phyloP scores from a whole-genome alignment of 1,140 invertebrate species.

The Caerostris darwini region DNA sequence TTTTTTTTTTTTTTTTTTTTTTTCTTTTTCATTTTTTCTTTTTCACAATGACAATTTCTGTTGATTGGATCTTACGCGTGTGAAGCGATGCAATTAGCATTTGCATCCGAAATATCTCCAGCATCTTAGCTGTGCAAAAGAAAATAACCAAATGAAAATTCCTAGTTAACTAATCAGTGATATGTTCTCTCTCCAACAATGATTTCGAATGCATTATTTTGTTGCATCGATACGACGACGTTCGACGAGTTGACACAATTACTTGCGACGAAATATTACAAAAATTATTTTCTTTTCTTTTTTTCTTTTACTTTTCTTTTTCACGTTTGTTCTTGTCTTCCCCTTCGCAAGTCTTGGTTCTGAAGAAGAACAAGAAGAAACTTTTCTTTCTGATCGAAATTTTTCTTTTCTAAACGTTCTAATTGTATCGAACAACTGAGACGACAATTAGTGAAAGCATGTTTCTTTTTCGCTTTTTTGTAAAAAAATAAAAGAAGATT shows the following conservation, averaged over 20 bases:
- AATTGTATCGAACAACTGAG: constrained; percentile 66
- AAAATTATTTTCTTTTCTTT: not conserved
- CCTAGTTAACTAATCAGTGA: constrained; percentile 26
- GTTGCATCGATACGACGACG: not conserved
- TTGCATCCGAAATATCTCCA: not conserved
- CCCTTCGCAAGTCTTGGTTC: not conserved
- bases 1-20: not conserved
- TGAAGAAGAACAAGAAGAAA: not conserved
- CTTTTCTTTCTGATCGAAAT: constrained; percentile 52
- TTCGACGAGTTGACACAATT: constrained; percentile 48
- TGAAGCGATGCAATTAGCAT: constrained; percentile 16
- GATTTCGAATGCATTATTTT: constrained; percentile 32
- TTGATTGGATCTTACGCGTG: constrained; percentile 32
- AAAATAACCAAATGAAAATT: not conserved
- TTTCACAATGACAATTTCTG: not conserved
- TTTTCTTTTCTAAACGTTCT: constrained; percentile 57
- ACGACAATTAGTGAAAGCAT: constrained; percentile 64
- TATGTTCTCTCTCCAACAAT: constrained; percentile 1
- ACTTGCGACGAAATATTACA: constrained; percentile 31
- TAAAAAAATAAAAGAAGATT: not conserved
- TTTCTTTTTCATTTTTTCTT: not conserved
- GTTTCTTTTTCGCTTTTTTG: constrained; percentile 36
- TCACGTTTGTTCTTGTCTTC: too few species aligned
- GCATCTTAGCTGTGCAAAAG: not conserved
- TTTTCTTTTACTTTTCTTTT: not conserved